Percentiles rank a stretch among this genome's conserved stretches.
Conservation (phyloP, 2,113 vertebrate species). For the Glaucidium brasilianum region DNA sequence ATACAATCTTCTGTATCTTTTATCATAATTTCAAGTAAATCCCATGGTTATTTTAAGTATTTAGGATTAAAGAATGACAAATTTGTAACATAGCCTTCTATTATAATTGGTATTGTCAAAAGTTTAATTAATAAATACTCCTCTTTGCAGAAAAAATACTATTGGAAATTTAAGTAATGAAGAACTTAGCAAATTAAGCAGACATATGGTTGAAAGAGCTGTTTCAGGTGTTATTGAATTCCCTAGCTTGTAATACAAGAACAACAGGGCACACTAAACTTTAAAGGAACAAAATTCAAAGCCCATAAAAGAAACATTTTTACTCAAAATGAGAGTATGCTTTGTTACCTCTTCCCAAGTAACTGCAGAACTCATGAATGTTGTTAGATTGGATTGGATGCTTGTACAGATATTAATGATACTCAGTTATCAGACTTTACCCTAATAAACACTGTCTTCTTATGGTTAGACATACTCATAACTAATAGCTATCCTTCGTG, state of each 20-base stretch:
- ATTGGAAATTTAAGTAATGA: not conserved
- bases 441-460: not conserved
- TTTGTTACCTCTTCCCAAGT: not conserved
- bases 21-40: not conserved
- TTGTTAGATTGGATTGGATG: not conserved
- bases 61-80: not conserved
- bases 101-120: not conserved
- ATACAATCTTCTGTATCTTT: not conserved
- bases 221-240: not conserved
- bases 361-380: not conserved
- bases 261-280: not conserved
- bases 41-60: not conserved
- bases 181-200: not conserved
- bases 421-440: not conserved
- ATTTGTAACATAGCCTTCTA: not conserved
- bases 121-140: not conserved
- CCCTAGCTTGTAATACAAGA: not conserved
- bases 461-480: not conserved
- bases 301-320: not conserved
- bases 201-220: not conserved
- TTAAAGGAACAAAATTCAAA: not conserved
- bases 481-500: not conserved
- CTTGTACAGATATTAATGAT: not conserved
- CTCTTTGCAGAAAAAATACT: not conserved
- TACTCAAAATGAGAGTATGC: not conserved